phyloP scores from a whole-genome alignment of 2,113 vertebrate species.

The Sisor rabdophorus region DNA sequence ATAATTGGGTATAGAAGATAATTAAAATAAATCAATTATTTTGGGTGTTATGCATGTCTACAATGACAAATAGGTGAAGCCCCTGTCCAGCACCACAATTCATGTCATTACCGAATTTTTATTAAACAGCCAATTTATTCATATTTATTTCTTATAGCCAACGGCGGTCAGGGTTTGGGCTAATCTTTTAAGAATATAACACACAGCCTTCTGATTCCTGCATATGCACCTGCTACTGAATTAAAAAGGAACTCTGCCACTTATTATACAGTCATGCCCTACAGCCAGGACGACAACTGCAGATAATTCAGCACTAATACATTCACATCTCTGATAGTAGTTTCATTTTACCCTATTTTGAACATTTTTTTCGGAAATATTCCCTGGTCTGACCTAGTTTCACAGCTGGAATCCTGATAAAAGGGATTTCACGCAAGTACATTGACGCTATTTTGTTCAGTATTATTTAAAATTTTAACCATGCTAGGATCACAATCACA shows the following conservation, averaged over 20 bases:
- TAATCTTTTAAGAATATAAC: conserved; percentile 46
- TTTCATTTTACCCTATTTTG: conserved; percentile 41
- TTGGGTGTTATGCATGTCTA: not conserved
- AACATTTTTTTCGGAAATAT: conserved; percentile 1
- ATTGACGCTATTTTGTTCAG: conserved; percentile 11
- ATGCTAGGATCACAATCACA: conserved; percentile 17
- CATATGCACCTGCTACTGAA: conserved; percentile 22
- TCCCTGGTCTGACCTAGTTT: conserved; percentile 33
- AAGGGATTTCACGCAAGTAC: conserved; percentile 27
- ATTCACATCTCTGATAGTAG: conserved; percentile 36
- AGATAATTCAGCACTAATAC: conserved; percentile 33
- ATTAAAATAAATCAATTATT: too few relatives aligned
- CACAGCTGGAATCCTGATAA: conserved; percentile 28
- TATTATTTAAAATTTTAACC: conserved; percentile 28
- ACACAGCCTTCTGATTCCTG: conserved; percentile 34
- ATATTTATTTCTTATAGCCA: conserved; percentile 30
- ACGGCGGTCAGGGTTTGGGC: conserved; percentile 37
- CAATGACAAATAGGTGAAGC: not conserved
- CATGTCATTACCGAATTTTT: not conserved
- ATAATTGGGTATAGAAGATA: too few relatives aligned
- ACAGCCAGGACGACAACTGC: conserved; percentile 33
- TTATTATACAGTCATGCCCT: conserved; percentile 32
- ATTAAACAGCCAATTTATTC: conserved; percentile 8
- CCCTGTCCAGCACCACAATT: not conserved
- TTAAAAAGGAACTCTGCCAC: conserved; percentile 24